phyloP scores from a whole-genome alignment of 2,113 vertebrate species.

The Periophthalmodon schlosseri region DNA sequence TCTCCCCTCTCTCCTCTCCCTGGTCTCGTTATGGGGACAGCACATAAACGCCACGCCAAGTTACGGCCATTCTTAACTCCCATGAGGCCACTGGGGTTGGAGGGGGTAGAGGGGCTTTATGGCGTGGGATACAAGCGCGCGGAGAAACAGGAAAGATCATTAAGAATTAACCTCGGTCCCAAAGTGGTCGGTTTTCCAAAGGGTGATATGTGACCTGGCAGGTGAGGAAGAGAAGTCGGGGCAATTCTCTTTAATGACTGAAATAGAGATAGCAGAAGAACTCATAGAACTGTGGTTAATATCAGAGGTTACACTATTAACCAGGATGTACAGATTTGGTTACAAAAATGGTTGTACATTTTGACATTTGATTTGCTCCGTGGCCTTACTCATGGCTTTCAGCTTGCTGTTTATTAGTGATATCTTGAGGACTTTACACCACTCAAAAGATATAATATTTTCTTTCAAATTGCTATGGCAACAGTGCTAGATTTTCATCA shows the following conservation, averaged over 20 bases:
- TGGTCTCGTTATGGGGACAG: slow-evolving; percentile 55
- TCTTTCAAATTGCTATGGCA: too few relatives aligned
- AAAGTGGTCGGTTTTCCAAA: slow-evolving; percentile 15
- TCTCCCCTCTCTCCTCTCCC: slow-evolving; percentile 37
- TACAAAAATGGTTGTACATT: not conserved
- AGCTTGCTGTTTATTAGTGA: too few relatives aligned
- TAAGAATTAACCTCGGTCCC: slow-evolving; percentile 47
- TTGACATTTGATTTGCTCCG: too few relatives aligned
- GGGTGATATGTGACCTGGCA: slow-evolving; percentile 14
- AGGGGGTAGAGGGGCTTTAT: slow-evolving; percentile 28
- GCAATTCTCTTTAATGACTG: slow-evolving; percentile 13
- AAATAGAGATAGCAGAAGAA: not conserved
- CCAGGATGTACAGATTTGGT: not conserved
- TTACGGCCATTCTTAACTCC: slow-evolving; percentile 48
- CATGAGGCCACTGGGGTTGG: slow-evolving; percentile 11
- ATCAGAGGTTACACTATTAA: not conserved
- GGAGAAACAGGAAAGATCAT: slow-evolving; percentile 26
- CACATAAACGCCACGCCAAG: slow-evolving; percentile 56
- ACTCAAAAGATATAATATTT: too few relatives aligned
- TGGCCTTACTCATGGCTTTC: too few relatives aligned
- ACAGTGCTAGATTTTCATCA: too few relatives aligned
- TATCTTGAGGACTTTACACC: too few relatives aligned
- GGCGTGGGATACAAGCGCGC: slow-evolving; percentile 23
- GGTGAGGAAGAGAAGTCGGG: slow-evolving; percentile 33
- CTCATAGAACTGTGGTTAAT: not conserved